Percentiles rank a stretch among this genome's conserved stretches.
Conservation (phyloP, 1,140 invertebrate genomes). For the Drosophila paulistorum region DNA sequence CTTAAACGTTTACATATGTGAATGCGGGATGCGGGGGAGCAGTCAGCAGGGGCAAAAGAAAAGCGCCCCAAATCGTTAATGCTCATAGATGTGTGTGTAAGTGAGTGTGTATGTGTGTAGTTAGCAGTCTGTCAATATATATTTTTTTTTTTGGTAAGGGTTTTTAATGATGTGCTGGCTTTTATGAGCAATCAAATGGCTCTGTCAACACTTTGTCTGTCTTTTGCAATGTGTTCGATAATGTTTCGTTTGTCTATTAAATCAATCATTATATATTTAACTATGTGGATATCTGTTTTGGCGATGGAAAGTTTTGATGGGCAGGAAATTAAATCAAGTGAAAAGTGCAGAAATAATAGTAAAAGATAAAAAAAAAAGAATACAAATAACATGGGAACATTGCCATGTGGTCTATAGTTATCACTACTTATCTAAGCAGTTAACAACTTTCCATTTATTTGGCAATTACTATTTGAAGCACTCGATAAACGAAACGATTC, state of each 20-base stretch:
- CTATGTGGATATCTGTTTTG: constrained; percentile 22
- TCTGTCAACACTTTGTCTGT: constrained; percentile 54
- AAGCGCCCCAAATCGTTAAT: background rate
- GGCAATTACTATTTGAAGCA: constrained; percentile 46
- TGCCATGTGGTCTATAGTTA: background rate
- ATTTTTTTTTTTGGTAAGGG: constrained; percentile 39
- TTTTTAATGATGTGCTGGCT: constrained; percentile 74
- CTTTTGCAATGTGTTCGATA: constrained; percentile 69
- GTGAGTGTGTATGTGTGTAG: constrained; percentile 24
- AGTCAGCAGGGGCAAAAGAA: background rate
- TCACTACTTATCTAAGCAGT: background rate
- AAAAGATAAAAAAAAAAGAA: background rate
- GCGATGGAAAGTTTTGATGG: constrained; percentile 19
- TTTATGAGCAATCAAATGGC: constrained; percentile 71
- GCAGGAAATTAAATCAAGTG: constrained; percentile 13
- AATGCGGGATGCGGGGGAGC: constrained; percentile 23
- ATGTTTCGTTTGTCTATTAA: constrained; percentile 70
- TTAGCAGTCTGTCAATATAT: constrained; percentile 37
- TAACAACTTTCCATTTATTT: constrained; percentile 42
- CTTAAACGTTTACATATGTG: constrained; percentile 77
- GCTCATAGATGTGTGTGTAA: background rate
- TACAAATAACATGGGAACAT: constrained; percentile 8
- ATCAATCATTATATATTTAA: constrained; percentile 67
- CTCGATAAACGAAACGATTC: background rate
- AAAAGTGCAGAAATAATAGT: constrained; percentile 11